These are phyloP conservation scores for Cephalopterus ornatus DNA, from an alignment of 2,113 vertebrate genomes.

Conservation along the genomic window DNA sequence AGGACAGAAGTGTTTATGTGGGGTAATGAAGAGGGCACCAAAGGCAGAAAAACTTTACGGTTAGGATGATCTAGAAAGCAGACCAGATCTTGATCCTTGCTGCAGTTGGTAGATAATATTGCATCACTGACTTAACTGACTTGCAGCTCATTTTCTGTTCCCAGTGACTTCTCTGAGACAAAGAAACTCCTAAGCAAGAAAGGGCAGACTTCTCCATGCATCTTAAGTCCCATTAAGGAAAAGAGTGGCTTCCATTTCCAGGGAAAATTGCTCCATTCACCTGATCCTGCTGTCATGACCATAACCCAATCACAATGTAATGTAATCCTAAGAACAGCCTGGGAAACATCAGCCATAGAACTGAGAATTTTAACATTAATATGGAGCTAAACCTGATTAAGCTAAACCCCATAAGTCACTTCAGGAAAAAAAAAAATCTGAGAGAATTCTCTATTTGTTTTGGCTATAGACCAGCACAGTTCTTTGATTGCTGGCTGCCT, in stretches of 20 bases:
- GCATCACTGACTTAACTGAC: neutral
- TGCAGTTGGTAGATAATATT: neutral
- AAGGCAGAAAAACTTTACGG: neutral
- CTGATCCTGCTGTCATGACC: neutral
- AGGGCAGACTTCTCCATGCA: neutral
- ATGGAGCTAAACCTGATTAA: neutral
- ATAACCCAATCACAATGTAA: neutral
- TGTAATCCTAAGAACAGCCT: neutral
- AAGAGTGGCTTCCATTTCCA: neutral
- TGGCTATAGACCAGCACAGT: neutral
- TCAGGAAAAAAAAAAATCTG: neutral
- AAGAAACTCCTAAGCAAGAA: neutral
- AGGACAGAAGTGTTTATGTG: neutral
- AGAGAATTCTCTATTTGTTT: slow-evolving; percentile 27
- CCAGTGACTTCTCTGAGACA: neutral
- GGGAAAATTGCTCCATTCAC: neutral
- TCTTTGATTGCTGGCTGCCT: neutral
- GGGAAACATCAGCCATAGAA: neutral
- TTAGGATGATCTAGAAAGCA: neutral
- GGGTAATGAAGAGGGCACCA: neutral
- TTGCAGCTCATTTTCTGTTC: neutral
- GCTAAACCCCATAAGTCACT: neutral
- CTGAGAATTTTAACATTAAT: neutral
- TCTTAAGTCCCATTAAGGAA: neutral
- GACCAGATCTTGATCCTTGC: neutral